Evolutionary conservation across 2,113 vertebrate species (phyloP).

Genomic region (Verasper variegatus): DNA sequence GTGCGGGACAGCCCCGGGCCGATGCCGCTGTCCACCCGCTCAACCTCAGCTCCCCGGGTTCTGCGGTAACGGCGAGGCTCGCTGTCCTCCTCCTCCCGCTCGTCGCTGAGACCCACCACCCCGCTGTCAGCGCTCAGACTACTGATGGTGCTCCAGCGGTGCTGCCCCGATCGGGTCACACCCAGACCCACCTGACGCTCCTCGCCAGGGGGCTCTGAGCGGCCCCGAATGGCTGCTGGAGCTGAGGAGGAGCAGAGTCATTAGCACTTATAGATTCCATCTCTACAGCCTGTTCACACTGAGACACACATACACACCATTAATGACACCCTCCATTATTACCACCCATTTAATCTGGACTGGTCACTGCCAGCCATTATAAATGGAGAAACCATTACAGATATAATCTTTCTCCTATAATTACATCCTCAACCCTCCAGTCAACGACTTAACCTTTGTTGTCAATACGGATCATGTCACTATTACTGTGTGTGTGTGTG

Average conservation of each 20-base stretch:
- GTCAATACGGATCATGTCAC: slow-evolving; percentile 1
- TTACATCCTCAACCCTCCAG: slow-evolving; percentile 20
- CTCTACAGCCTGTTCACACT: neutral
- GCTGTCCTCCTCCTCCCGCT: slow-evolving; percentile 81
- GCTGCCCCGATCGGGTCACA: slow-evolving; percentile 75
- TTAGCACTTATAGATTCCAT: slow-evolving; percentile 28
- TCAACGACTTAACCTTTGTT: slow-evolving; percentile 34
- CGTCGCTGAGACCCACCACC: slow-evolving; percentile 87
- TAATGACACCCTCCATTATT: neutral
- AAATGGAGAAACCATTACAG: slow-evolving; percentile 18
- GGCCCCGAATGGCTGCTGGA: slow-evolving; percentile 73
- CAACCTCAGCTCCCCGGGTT: slow-evolving; percentile 80
- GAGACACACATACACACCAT: neutral
- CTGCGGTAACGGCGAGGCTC: slow-evolving; percentile 72
- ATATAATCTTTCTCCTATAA: slow-evolving; percentile 32
- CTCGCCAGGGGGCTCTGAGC: slow-evolving; percentile 81
- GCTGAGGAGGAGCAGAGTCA: slow-evolving; percentile 52
- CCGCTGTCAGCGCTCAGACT: slow-evolving; percentile 92
- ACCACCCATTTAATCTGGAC: slow-evolving; percentile 6
- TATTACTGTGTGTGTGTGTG: neutral
- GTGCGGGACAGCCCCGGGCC: slow-evolving; percentile 85
- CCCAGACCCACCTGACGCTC: slow-evolving; percentile 71
- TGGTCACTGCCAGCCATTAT: neutral
- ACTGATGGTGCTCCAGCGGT: slow-evolving; percentile 92
- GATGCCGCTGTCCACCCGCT: slow-evolving; percentile 89